Evolutionary conservation across 2,113 vertebrate species (phyloP).

Genomic region (Coracopsis vasa): DNA sequence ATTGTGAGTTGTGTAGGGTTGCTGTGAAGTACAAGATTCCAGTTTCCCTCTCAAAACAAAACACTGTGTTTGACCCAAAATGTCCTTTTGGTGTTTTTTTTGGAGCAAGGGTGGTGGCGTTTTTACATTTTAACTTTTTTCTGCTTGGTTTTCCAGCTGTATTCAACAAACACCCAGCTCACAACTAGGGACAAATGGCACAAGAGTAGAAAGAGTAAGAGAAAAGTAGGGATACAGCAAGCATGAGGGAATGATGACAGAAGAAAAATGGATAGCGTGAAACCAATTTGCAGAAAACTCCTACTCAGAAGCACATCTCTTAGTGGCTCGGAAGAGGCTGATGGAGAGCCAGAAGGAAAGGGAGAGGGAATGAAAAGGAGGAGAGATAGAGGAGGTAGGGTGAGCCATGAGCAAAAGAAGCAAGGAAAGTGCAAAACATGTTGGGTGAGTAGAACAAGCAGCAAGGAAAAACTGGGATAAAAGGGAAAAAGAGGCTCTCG

Average conservation of each 20-base stretch:
- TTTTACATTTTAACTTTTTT: not conserved
- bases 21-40: not conserved
- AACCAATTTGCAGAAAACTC: conserved; percentile 31
- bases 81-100: not conserved
- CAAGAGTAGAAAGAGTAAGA: not conserved
- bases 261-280: conserved; percentile 44
- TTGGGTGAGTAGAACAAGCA: not conserved
- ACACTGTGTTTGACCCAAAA: not conserved
- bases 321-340: not conserved
- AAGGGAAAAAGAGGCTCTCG: not conserved
- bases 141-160: not conserved
- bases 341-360: not conserved
- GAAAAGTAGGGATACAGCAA: not conserved
- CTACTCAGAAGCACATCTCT: not conserved
- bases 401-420: not conserved
- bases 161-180: not conserved
- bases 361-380: not conserved
- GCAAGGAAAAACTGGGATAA: not conserved
- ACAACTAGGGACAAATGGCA: too few relatives aligned
- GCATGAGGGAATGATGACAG: not conserved
- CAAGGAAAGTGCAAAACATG: not conserved
- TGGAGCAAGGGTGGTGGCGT: not conserved
- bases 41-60: not conserved
- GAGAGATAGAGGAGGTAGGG: not conserved
- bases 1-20: not conserved